A percentile compares a stretch with the other conserved stretches of the same genome.
phyloP scores from a whole-genome alignment of 2,888 invertebrate species.

The Heteromyza rotundicornis region DNA sequence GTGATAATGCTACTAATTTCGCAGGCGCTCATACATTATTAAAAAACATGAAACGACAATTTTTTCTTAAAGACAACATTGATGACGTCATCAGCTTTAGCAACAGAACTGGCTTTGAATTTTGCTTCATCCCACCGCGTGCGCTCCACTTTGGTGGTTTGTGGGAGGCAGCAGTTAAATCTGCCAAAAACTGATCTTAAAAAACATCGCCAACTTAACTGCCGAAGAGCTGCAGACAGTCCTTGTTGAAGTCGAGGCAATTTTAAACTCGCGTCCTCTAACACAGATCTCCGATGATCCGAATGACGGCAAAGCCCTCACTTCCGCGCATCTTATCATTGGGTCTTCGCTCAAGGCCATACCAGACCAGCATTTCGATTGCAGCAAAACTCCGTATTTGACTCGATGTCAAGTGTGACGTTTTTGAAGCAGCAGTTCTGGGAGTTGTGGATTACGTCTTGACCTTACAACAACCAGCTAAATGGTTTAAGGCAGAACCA shows the following conservation, averaged over 20 bases:
- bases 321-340: slow-evolving; percentile 30
- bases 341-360: slow-evolving; percentile 24
- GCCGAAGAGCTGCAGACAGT: slow-evolving; percentile 32
- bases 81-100: not conserved
- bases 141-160: slow-evolving; percentile 30
- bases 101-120: slow-evolving; percentile 12
- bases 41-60: slow-evolving; percentile 18
- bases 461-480: slow-evolving; percentile 20
- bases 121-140: slow-evolving; percentile 28
- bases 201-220: slow-evolving; percentile 25
- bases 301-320: slow-evolving; percentile 32
- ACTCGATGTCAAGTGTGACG: slow-evolving; percentile 25
- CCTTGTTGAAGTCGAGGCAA: slow-evolving; percentile 32
- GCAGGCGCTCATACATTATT: no score
- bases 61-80: slow-evolving; percentile 13
- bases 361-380: slow-evolving; percentile 18
- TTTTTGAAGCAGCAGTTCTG: slow-evolving; percentile 29
- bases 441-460: slow-evolving; percentile 27
- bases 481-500: slow-evolving; percentile 18
- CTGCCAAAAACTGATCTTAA: slow-evolving; percentile 28
- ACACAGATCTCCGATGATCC: slow-evolving; percentile 28
- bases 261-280: slow-evolving; percentile 36
- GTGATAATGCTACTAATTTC: slow-evolving; percentile 21
- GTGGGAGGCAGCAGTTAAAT: slow-evolving; percentile 33
- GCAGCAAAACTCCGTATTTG: slow-evolving; percentile 11